Conservation (phyloP, 2,888 invertebrate genomes). For the Dryomyza anilis region DNA sequence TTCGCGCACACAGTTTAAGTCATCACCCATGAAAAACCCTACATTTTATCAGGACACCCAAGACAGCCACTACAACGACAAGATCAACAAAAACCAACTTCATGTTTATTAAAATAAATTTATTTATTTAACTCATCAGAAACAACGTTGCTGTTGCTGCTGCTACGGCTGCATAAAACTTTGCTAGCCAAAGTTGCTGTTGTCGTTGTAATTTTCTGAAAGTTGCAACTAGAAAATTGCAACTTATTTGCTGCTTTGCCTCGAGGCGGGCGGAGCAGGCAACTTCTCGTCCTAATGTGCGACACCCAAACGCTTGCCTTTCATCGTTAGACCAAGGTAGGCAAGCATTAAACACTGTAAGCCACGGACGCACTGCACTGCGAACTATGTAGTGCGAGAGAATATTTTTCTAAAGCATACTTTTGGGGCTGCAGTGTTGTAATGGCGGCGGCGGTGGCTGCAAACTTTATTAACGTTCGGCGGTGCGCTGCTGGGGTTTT, state of each 20-base stretch:
- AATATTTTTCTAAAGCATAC: slow-evolving; percentile 8
- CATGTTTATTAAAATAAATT: slow-evolving; percentile 26
- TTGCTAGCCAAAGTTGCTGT: slow-evolving; percentile 7
- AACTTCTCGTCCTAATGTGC: too few species aligned
- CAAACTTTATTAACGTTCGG: background rate
- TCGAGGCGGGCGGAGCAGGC: too few species aligned
- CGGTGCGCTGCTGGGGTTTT: background rate
- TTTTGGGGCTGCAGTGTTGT: background rate
- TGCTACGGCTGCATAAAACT: background rate
- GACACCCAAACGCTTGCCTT: too few species aligned
- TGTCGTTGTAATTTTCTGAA: slow-evolving; percentile 9
- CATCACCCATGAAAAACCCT: too few species aligned
- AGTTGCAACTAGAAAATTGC: slow-evolving; percentile 25
- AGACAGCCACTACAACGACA: background rate
- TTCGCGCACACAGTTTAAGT: too few species aligned
- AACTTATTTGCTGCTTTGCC: slow-evolving; percentile 27
- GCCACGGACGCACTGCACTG: too few species aligned
- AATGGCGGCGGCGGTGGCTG: background rate
- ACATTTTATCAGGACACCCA: too few species aligned
- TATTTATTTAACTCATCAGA: slow-evolving; percentile 25
- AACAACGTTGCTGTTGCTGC: background rate
- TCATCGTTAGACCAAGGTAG: too few species aligned
- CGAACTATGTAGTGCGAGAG: background rate
- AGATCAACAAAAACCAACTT: background rate
- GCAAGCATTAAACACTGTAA: background rate